Evolutionary conservation across 2,113 vertebrate genomes (phyloP), one percentile per base, ranked within the genome.

Genomic region (Poeciliopsis prolifica): DNA sequence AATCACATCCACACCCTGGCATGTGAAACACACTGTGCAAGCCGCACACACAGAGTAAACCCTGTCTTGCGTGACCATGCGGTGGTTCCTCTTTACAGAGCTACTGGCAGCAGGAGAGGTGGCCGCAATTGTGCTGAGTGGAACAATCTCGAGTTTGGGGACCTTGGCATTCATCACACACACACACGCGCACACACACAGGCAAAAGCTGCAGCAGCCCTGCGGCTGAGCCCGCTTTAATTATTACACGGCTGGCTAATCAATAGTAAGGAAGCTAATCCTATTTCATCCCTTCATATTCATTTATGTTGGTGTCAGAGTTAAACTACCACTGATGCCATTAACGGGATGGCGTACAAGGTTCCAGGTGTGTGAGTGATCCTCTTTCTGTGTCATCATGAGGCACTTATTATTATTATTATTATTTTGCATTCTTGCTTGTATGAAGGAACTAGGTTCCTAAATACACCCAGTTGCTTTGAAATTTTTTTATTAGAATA

Each of bases 181-280:
- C 82, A 26, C 62, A 8, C 8, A 35, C 33, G 9, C 35, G 0
- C 35, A 80, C 80, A n/a, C 78, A 84, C 76, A 69, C 78, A 83
- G 33, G 76, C 28, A 60, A 15, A 85, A 61, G 66, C 84, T 84
- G 86, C 87, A 83, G 87, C 42, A 83, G 84, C 83, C 89, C 80
- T 82, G 86, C 75, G 68, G 87, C 88, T 84, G 79, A 67, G 76
- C 58, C 86, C 26, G 72, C 72, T 92, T 87, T 92, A 92, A 91
- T 92, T 89, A 92, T 91, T 85, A 90, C 74, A 77, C 40, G 4
- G 76, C 83, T 65, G 72, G 84, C 80, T 87, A 89, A 91, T 93
- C 89, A 87, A 93, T 93, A 88, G 74, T 77, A 82, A 82, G 83
- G 80, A 85, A 67, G 86, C 81, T 92, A 91, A 92, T 91, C 89